Evolutionary conservation across 2,797 vertebrate genomes (phyloP), one percentile per base, ranked within the genome.

Genomic region (Kryptopterus vitreolus): DNA sequence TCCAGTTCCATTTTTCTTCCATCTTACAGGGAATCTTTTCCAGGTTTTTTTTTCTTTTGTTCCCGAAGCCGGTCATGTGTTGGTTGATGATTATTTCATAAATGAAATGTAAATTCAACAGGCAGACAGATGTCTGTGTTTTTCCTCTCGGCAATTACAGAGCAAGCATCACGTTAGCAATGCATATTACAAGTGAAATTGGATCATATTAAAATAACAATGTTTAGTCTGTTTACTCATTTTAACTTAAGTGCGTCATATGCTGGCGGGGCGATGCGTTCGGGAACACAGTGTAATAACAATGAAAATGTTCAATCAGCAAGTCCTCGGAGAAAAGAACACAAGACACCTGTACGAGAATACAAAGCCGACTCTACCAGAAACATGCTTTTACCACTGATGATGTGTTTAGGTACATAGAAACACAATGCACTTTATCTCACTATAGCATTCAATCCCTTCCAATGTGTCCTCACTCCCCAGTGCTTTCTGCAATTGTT

Each of bases 151-250:
- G 22, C 73, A 63, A 69, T 33, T 76, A 79, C 50, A 61, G 43
- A 62, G 38, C 26, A 70, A 61, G 55, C 53, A 31, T 38, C 35
- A 53, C 61, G 53, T 35, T 35, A 46, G 52, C 58, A 33, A 76
- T 80, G 78, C 58, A 80, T 83, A 80, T 83, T 79, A 66, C 74
- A 79, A 80, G n/a, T 58, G 58, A 57, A 76, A 81, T 22, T 61
- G 62, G 58, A 52, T 26, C 72, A 53, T 20, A 11, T 20, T 13
- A 18, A 65, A 24, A 29, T 66, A 65, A 33, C 35, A 65, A 8
- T 46, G 70, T 66, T 80, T 65, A 63, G 68, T 74, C 38, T 59
- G 61, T 50, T 16, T 53, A 75, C 48, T n/a, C 62, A 58, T 68
- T 66, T 75, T 43, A 75, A 58, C 11, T 66, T 66, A 26, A 74